Evolutionary conservation across 2,797 vertebrate genomes (phyloP).

Genomic region (Trichosurus vulpecula): DNA sequence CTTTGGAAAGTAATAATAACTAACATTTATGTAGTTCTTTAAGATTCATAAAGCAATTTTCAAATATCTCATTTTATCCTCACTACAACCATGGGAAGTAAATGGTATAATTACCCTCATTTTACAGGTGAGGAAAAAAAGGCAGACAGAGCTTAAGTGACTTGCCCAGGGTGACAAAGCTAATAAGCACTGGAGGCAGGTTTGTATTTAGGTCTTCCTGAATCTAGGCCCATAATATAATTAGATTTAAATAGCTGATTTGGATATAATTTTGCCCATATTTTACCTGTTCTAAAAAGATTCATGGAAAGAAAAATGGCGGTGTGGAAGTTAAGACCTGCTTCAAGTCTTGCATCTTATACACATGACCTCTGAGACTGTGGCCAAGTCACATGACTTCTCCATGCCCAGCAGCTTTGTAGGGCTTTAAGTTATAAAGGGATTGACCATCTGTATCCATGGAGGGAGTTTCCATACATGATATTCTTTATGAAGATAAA

Average conservation of each 20-base stretch:
- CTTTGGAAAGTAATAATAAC: neutral
- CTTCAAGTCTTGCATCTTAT: neutral
- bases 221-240: neutral
- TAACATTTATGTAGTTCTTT: neutral
- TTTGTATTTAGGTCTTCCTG: neutral
- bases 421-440: neutral
- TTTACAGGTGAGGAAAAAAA: neutral
- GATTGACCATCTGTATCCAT: neutral
- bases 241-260: constrained; percentile 13
- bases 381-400: neutral
- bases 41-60: neutral
- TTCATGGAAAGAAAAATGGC: neutral
- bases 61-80: neutral
- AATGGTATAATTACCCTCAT: neutral
- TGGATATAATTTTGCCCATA: neutral
- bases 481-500: neutral
- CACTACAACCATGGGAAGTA: neutral
- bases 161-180: neutral
- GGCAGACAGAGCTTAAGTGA: neutral
- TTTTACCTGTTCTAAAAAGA: neutral
- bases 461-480: neutral
- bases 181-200: neutral
- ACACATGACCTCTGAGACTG: neutral
- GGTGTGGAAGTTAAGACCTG: neutral
- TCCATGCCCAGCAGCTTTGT: neutral